A percentile compares a stretch with the other conserved stretches of the same genome.
These are phyloP conservation scores for Heliconius cydno DNA, from an alignment of 2,888 invertebrate species.

Conservation along the genomic window DNA sequence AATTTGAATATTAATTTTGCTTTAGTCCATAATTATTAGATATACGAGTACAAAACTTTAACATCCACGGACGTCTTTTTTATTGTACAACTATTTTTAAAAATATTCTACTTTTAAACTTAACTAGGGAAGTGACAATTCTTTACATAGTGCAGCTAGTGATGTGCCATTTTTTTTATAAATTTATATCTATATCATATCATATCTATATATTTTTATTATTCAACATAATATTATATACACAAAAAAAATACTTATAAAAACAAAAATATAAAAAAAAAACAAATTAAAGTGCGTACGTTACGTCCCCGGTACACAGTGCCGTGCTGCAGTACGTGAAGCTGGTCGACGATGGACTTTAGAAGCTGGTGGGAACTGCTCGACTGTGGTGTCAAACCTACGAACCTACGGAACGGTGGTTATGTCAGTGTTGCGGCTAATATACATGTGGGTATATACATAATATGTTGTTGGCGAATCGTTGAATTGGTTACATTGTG, in stretches of 20 bases:
- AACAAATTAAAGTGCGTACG: slow-evolving; percentile 53
- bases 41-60: too few relatives aligned
- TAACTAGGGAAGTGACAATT: neutral
- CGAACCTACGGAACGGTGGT: slow-evolving; percentile 79
- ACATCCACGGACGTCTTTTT: neutral
- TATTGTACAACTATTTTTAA: neutral
- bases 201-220: neutral
- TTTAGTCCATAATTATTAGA: too few relatives aligned
- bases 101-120: neutral
- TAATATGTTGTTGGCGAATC: neutral
- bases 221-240: neutral
- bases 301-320: slow-evolving; percentile 84
- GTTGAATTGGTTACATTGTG: neutral
- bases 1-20: too few relatives aligned
- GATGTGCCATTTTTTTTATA: neutral
- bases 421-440: slow-evolving; percentile 39
- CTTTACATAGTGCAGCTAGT: neutral
- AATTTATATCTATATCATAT: too few relatives aligned
- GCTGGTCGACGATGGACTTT: slow-evolving; percentile 89
- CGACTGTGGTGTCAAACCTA: slow-evolving; percentile 86
- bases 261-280: neutral
- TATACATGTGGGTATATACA: neutral
- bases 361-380: slow-evolving; percentile 88
- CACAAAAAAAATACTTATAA: neutral
- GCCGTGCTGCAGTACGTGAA: slow-evolving; percentile 87